Evolutionary conservation across 2,113 vertebrate species (phyloP).

Genomic region (Falco punctatus): DNA sequence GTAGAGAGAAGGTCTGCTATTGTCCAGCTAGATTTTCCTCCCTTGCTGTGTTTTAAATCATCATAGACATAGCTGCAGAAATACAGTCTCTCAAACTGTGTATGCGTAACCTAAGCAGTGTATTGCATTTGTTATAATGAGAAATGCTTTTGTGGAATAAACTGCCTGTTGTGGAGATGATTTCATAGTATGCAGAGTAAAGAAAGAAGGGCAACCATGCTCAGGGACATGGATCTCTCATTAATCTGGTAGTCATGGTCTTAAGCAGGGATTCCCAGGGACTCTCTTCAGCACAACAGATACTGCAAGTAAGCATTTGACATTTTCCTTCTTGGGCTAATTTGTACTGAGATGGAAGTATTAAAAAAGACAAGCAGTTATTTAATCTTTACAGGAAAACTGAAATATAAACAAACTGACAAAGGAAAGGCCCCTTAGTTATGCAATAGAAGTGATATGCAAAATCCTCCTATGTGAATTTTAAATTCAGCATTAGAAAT

Average conservation of each 20-base stretch:
- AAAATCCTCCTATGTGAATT: background rate
- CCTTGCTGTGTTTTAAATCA: background rate
- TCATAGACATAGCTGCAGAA: background rate
- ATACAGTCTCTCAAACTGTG: background rate
- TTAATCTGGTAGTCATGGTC: background rate
- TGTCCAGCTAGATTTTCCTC: background rate
- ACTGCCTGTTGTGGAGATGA: background rate
- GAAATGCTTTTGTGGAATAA: background rate
- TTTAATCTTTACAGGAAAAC: background rate
- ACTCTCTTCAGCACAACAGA: background rate
- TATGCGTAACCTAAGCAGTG: background rate
- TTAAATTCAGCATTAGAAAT: background rate
- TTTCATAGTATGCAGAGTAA: background rate
- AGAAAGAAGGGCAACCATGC: background rate
- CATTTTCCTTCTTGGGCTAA: background rate
- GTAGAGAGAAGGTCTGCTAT: background rate
- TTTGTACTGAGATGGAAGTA: background rate
- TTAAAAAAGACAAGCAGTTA: background rate
- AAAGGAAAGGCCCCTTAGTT: background rate
- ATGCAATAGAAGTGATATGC: background rate
- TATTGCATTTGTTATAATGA: background rate
- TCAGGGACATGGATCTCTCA: background rate
- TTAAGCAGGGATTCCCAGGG: background rate
- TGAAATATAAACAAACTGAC: background rate
- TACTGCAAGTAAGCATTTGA: background rate